Evolutionary conservation across 2,888 invertebrate genomes (phyloP), one percentile per base, ranked within the genome.

Genomic region (Drosophila helvetica): DNA sequence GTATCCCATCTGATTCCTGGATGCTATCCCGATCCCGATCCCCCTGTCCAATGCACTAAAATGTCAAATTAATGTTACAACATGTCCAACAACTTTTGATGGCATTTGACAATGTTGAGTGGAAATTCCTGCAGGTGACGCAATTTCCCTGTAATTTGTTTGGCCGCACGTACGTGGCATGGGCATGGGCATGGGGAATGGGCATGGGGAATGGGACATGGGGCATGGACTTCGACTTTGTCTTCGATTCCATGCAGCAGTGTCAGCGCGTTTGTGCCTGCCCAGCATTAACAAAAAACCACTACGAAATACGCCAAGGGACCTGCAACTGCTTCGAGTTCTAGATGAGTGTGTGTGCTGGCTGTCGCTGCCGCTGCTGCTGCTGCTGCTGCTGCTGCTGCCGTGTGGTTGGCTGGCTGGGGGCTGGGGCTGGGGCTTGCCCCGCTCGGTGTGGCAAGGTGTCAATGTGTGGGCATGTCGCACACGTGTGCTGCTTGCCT

Each of bases 61-160:
- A 88, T 89, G 89, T 86, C 89, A 89, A 89, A 86, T 86, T 89
- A 89, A 86, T 89, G 86, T 86, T 89, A 83, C 79, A 80, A 84
- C 86, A 82, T 89, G 81, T 88, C 86, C 86, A 83, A 74, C 83
- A 80, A 84, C 77, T 88, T 83, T 78, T 88, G 88, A 88, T 88
- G 85, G 60, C 89, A 75, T 89, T 82, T 80, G 88, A 87, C 88
- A 88, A 84, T 88, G 87, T 78, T 57, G 72, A 86, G 70, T 83
- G 86, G 78, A 86, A 87, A 89, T 86, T 89, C 86, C 86, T 81
- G 88, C 88, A 88, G 90, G 89, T 90, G 88, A 88, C 84, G 84
- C 81, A 78, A 80, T 88, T 81, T 80, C 78, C 75, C 71, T 88
- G 88, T 90, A 90, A 88, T 88, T 90, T 88, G 88, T 75, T 75